Conservation (phyloP, 2,113 vertebrate species). For the Orycteropus afer region DNA sequence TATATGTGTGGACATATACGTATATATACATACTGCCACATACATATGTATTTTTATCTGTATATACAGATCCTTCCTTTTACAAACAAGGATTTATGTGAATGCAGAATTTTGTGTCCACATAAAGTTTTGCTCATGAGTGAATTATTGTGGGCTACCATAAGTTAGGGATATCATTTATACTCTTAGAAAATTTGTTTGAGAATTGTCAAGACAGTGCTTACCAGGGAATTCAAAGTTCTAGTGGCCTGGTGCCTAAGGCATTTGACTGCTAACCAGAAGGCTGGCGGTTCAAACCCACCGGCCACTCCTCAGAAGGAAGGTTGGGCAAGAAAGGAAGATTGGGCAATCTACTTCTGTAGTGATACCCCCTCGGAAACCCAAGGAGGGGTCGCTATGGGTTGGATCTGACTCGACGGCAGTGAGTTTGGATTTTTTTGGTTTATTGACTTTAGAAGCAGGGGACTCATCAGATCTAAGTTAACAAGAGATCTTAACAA, state of each 20-base stretch:
- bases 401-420: too few species aligned
- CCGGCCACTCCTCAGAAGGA: too few species aligned
- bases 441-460: constrained; percentile 78
- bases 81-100: constrained; percentile 61
- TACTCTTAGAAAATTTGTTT: constrained; percentile 69
- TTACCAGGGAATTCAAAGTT: constrained; percentile 67
- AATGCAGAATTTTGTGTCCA: constrained; percentile 41
- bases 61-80: constrained; percentile 49
- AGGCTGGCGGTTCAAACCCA: too few species aligned
- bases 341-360: too few species aligned
- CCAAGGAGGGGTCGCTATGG: too few species aligned
- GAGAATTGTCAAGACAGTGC: constrained; percentile 64
- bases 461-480: constrained; percentile 52
- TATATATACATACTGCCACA: background rate
- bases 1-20: background rate
- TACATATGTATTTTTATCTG: constrained; percentile 20
- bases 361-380: too few species aligned
- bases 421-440: too few species aligned
- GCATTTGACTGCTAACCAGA: too few species aligned
- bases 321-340: too few species aligned
- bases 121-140: constrained; percentile 61
- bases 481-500: constrained; percentile 56
- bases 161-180: constrained; percentile 69
- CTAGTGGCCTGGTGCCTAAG: too few species aligned
- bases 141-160: constrained; percentile 66